phyloP scores from a whole-genome alignment of 2,797 vertebrate genomes.

The Amblyopsis hoosieri region DNA sequence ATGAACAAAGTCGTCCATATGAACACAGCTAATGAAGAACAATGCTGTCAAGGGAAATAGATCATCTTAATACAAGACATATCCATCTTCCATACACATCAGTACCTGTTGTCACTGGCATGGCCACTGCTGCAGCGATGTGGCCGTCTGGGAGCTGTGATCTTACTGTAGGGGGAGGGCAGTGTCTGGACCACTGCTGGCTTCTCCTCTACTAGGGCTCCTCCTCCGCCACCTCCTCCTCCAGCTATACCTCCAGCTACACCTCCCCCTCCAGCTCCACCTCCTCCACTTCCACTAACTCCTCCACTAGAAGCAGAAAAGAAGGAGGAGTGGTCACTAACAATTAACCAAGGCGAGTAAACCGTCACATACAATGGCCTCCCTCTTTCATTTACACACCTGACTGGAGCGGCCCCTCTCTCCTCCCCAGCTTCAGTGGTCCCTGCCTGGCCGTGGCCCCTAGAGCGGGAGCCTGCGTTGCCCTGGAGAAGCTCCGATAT shows the following conservation, averaged over 20 bases:
- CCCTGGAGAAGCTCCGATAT: conserved; percentile 96
- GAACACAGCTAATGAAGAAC: too few relatives aligned
- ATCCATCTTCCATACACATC: neutral
- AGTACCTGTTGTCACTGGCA: conserved; percentile 88
- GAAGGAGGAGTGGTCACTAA: neutral
- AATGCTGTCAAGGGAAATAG: neutral
- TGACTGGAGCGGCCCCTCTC: conserved; percentile 43
- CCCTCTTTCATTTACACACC: conserved; percentile 31
- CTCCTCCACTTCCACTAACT: conserved; percentile 43
- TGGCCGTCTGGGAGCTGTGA: conserved; percentile 91
- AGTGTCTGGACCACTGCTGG: conserved; percentile 78
- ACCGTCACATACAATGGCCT: too few relatives aligned
- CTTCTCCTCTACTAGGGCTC: conserved; percentile 75
- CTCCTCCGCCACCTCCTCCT: conserved; percentile 4
- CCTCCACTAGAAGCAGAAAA: conserved; percentile 39
- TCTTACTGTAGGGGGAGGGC: conserved; percentile 97
- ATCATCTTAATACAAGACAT: too few relatives aligned
- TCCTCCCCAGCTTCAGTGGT: conserved; percentile 76
- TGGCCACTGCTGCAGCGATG: conserved; percentile 94
- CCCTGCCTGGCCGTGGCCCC: conserved; percentile 72
- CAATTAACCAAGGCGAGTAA: neutral
- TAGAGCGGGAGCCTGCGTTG: conserved; percentile 68
- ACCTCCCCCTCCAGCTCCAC: conserved; percentile 37
- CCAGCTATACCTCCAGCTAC: conserved; percentile 54
- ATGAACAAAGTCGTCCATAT: too few relatives aligned